Evolutionary conservation across 92 coral and sea anemone species (phyloP), one percentile per base, ranked within the genome.

Genomic region (Parazoanthus atlanticus): DNA sequence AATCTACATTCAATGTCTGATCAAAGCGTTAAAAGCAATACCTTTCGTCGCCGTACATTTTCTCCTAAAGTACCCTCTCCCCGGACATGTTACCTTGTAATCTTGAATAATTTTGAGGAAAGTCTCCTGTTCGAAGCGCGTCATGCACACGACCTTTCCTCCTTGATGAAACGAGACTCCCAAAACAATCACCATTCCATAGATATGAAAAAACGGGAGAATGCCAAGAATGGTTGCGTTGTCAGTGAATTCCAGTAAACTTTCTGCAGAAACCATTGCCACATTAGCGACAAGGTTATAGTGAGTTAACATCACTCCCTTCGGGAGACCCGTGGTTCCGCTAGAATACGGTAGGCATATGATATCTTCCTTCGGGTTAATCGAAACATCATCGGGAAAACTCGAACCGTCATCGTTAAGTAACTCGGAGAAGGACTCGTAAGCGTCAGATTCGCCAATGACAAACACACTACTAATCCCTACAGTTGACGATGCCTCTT

Each of bases 281-380:
- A 94, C 81, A n/a, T 93, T 86, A 66, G 95, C 96, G 10, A 94
- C 73, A 46, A 96, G 91, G 78, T 95, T 96, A 32, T 92, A 93
- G 88, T 96, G 99, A 1, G 99, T 95, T 30, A 96, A 76, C 96
- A 95, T 95, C 25, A 95, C 98, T n/a, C 99, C 99, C 84, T 96
- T 96, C 30, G 98, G 93, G 10, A 92, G 54, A 40, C 99, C 99
- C 26, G 98, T 95, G 26, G 99, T 96, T 1, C 99, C 99, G 79
- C 99, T 96, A 74, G 99, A 96, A 71, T 93, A 95, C 19, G 95
- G 95, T 58, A 96, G 85, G 66, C 91, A 86, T 40, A 90, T 95
- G 38, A 96, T 52, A 75, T 96, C 99, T 40, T 96, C 94, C 78
- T 90, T 92, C 80, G 95, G 91, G 86, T 95, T 90, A 65, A 95